Conservation (phyloP, 2,888 invertebrate genomes). For the Dinocampus coccinellae region DNA sequence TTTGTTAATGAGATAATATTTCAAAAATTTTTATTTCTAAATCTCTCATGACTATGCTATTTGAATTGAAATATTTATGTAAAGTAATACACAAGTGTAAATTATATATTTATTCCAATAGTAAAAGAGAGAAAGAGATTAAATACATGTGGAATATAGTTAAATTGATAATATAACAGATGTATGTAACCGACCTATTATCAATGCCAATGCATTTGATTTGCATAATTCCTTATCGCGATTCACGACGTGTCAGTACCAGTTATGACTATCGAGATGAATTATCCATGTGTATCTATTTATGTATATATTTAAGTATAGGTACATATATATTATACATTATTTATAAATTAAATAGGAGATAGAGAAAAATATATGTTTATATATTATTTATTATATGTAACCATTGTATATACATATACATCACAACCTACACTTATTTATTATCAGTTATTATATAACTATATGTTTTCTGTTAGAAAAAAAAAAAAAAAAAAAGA, state of each 20-base stretch:
- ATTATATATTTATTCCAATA: not conserved
- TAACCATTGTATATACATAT: too few relatives aligned
- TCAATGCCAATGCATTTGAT: constrained; percentile 4
- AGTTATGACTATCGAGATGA: constrained; percentile 12
- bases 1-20: not conserved
- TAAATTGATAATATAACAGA: constrained; percentile 4
- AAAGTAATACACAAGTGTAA: too few relatives aligned
- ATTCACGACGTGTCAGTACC: constrained; percentile 14
- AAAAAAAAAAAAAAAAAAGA: too few relatives aligned
- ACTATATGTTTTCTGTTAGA: too few relatives aligned
- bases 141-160: too few relatives aligned
- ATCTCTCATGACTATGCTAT: too few relatives aligned
- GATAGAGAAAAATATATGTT: not conserved
- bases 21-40: too few relatives aligned
- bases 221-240: constrained; percentile 12
- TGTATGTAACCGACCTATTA: constrained; percentile 1
- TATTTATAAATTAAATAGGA: not conserved
- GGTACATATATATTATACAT: not conserved
- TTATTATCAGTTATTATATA: not conserved
- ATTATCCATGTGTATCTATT: not conserved
- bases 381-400: not conserved
- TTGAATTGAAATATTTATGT: too few relatives aligned
- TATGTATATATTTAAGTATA: not conserved
- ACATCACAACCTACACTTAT: not conserved
- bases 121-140: too few relatives aligned